Evolutionary conservation across 1,140 invertebrate species (phyloP).

Genomic region (Ostrea edulis): DNA sequence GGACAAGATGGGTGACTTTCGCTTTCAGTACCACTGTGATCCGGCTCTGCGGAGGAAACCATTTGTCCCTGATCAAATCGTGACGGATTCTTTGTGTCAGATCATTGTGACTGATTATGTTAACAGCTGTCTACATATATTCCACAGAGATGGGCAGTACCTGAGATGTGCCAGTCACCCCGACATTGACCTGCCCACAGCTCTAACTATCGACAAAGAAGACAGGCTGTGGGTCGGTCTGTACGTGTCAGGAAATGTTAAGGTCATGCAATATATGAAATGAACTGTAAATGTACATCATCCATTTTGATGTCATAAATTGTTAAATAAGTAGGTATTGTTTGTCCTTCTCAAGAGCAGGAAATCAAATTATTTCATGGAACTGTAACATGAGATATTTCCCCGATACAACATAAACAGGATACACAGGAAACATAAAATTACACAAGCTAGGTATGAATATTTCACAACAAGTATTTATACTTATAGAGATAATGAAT

Average conservation of each 20-base stretch:
- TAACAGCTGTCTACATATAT: constrained; percentile 10
- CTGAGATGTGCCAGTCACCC: background rate
- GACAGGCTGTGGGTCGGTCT: constrained; percentile 14
- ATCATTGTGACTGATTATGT: background rate
- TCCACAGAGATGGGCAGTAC: constrained; percentile 7
- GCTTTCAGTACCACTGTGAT: background rate
- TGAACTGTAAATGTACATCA: background rate
- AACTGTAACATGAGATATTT: no score
- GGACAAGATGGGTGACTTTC: background rate
- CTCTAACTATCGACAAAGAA: background rate
- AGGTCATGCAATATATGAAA: constrained; percentile 29
- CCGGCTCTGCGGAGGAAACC: background rate
- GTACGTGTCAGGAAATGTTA: constrained; percentile 13
- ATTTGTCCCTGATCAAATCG: constrained; percentile 10
- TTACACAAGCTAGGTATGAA: no score
- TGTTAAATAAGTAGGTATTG: no score
- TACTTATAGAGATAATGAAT: no score
- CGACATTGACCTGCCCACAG: background rate
- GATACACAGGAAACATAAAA: no score
- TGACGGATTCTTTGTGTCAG: background rate
- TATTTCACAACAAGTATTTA: no score
- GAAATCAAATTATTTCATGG: no score
- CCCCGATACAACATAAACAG: no score
- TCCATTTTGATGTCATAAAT: no score
- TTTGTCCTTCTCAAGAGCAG: no score